Conservation (phyloP, 2,888 invertebrate species). For the Drosophila ezoana region DNA sequence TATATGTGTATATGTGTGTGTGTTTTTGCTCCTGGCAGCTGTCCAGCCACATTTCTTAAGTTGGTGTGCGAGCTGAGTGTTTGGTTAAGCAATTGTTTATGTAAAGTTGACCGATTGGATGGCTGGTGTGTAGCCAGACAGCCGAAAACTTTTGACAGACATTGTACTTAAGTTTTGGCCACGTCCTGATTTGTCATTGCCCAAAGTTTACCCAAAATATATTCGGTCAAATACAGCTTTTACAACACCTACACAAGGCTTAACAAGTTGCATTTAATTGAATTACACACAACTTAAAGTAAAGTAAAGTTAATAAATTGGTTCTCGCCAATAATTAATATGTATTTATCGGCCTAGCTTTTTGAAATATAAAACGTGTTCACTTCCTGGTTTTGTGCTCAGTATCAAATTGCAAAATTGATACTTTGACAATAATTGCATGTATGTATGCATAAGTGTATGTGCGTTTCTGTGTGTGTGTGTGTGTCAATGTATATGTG, state of each 20-base stretch:
- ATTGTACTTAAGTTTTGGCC: constrained; percentile 39
- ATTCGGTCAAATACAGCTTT: constrained; percentile 6
- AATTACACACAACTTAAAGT: too few species aligned
- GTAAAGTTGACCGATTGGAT: constrained; percentile 57
- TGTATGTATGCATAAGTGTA: too few species aligned
- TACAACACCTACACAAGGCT: constrained; percentile 3
- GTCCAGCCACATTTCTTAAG: constrained; percentile 42
- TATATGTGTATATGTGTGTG: constrained; percentile 4
- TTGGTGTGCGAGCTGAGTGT: constrained; percentile 53
- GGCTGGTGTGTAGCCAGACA: constrained; percentile 16
- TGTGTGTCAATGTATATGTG: too few species aligned
- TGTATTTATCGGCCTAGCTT: too few species aligned
- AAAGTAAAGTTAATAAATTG: too few species aligned
- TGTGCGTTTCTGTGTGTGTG: too few species aligned
- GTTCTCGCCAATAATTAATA: too few species aligned
- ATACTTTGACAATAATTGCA: too few species aligned
- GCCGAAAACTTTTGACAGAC: constrained; percentile 59
- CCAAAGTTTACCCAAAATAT: constrained; percentile 2
- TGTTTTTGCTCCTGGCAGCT: constrained; percentile 29
- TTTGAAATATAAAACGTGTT: too few species aligned
- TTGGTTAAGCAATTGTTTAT: constrained; percentile 76
- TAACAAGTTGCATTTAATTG: constrained; percentile 4
- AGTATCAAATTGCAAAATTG: too few species aligned
- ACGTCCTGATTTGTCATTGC: constrained; percentile 33
- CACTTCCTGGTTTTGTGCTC: too few species aligned